Conservation (phyloP, 2,797 vertebrate species). For the Chiloscyllium punctatum region DNA sequence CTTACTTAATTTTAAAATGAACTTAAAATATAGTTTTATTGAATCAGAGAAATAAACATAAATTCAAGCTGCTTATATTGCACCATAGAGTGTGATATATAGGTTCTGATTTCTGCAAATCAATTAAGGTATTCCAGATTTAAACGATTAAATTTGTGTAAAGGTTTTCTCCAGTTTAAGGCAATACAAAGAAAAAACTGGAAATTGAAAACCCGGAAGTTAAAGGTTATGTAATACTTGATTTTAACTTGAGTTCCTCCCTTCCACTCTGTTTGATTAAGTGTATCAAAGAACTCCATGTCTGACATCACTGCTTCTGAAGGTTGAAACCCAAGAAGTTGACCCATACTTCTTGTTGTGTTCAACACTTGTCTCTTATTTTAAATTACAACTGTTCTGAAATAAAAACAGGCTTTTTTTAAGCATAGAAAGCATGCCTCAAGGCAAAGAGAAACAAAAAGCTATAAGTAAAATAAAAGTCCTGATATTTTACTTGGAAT, state of each 20-base stretch:
- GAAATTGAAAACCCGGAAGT: not conserved
- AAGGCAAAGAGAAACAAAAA: not conserved
- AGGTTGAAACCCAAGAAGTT: not conserved
- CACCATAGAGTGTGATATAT: not conserved
- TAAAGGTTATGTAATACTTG: not conserved
- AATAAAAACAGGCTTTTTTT: not conserved
- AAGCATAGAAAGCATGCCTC: not conserved
- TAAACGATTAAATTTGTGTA: not conserved
- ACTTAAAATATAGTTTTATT: not conserved
- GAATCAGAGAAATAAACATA: not conserved
- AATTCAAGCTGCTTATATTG: not conserved
- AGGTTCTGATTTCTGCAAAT: not conserved
- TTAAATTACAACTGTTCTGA: not conserved
- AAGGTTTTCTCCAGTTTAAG: not conserved
- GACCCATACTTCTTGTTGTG: not conserved
- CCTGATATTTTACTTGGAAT: too few relatives aligned
- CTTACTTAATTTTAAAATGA: not conserved
- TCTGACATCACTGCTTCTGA: not conserved
- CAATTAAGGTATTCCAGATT: not conserved
- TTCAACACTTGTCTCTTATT: not conserved
- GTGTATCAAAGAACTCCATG: not conserved
- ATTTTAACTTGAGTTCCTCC: not conserved
- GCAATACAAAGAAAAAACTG: not conserved
- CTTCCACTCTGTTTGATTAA: not conserved
- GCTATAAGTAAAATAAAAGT: not conserved